Evolutionary conservation across 2,113 vertebrate species (phyloP), one percentile per base, ranked within the genome.

Genomic region (Malurus alboscapulatus): DNA sequence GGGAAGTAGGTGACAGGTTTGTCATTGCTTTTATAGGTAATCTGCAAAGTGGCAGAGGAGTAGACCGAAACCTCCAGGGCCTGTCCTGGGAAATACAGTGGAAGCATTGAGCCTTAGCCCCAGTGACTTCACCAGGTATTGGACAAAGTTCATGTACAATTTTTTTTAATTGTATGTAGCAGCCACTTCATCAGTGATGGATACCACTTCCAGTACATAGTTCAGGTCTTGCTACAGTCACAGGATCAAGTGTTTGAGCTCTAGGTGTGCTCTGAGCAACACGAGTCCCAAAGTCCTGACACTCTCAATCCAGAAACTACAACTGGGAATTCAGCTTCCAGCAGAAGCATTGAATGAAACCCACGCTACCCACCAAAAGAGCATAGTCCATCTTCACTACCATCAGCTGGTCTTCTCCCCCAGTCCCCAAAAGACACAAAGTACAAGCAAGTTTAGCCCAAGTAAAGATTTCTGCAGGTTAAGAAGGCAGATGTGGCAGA

Each of bases 1-100:
- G 44, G 27, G 3, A 89, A 73, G 50, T 17, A 84, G n/a, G 32
- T 34, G 50, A 58, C 50, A 74, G 12, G 22, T 58, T 53, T 66
- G 34, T 62, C 47, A 25, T 48, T 30, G 50, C 18, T 55, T 79
- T 82, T 65, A 69, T 1, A 58, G 38, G 12, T 82, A 30, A 34
- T 12, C 42, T 76, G 45, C 5, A 38, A 73, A 57, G 16, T 3
- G 3, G 19, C 26, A 92, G 58, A 88, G 16, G n/a, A 75, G 26
- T 9, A 54, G 21, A 72, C 24, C 55, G 47, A 59, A 68, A 29
- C 79, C 42, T 76, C 14, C 13, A 50, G 54, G 42, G 34, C 26
- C 29, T 51, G 5, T 61, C 65, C 30, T 4, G 2, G 5, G 25
- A 10, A 74, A 20, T 63, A 9, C 11, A 61, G 24, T 0, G 0